Evolutionary conservation across 2,888 invertebrate species (phyloP), one percentile per base, ranked within the genome.

Genomic region (Hartigia nigra): DNA sequence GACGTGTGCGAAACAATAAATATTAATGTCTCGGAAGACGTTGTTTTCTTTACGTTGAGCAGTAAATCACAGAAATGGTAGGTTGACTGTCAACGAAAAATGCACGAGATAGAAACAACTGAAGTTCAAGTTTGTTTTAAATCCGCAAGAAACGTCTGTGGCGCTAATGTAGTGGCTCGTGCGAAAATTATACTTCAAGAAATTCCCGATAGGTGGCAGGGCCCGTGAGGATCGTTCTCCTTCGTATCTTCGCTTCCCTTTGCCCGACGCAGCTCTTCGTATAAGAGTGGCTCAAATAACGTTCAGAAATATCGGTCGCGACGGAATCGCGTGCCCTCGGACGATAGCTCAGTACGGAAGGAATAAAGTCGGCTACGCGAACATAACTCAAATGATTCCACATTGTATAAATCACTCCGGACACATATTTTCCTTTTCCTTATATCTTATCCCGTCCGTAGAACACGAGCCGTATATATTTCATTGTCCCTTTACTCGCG

Each of bases 81-180:
- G 90, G 88, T 88, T 88, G 89, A 88, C 89, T 90, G 90, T 91
- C 90, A 90, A 90, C 89, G 88, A 90, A 90, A 90, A 89, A 89
- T 90, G 88, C 88, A 87, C 87, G 89, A 88, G 87, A 89, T 88
- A 88, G 88, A 87, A 87, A 85, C 86, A 86, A 84, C 84, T 82
- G 85, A 86, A 82, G 86, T 78, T 80, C 86, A 87, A 89, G 89
- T 90, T 90, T 90, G 90, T 90, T 90, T 90, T 89, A 87, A 87
- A 87, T 86, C 39, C 39, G 86, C 87, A 84, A 85, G 84, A 87
- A 85, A 78, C 39, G 35, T 5, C 39, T 23, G 39, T 23, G 39
- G 39, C 39, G 39, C 39, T 55, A 23, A 5, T 5, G 23, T 55
- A 23, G 23, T 23, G 39, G 39, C 23, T 9, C 39, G 23, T 55